phyloP scores from a whole-genome alignment of 1,140 invertebrate species.

The Episyrphus balteatus region DNA sequence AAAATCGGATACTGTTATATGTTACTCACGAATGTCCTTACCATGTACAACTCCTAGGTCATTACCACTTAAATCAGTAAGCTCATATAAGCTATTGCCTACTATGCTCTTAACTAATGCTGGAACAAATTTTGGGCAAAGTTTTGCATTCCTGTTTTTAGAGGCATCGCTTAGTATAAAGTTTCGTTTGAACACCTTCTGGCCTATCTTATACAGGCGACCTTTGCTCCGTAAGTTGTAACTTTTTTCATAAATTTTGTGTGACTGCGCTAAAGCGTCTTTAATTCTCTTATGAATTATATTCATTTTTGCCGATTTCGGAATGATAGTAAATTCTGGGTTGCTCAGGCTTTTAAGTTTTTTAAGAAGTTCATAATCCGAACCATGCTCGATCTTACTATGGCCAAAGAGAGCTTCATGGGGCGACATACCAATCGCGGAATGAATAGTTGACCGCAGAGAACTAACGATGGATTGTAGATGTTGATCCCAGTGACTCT shows the following conservation, averaged over 20 bases:
- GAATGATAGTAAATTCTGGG: too few relatives aligned
- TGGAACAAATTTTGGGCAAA: slow-evolving; percentile 1
- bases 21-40: neutral
- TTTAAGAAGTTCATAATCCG: too few relatives aligned
- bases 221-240: slow-evolving; percentile 4
- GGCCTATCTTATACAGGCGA: neutral
- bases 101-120: neutral
- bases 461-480: slow-evolving; percentile 3
- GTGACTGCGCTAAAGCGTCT: neutral
- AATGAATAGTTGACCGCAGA: slow-evolving; percentile 3
- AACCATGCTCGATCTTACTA: slow-evolving; percentile 10
- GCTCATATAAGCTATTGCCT: too few relatives aligned
- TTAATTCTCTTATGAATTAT: too few relatives aligned
- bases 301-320: neutral
- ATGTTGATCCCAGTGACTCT: slow-evolving; percentile 3
- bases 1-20: too few relatives aligned
- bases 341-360: too few relatives aligned
- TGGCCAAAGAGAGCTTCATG: slow-evolving; percentile 5
- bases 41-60: slow-evolving; percentile 2
- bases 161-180: too few relatives aligned
- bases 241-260: neutral
- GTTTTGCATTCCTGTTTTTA: slow-evolving; percentile 1
- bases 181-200: slow-evolving; percentile 1
- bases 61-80: too few relatives aligned
- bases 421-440: slow-evolving; percentile 3